These are phyloP conservation scores for Metellina segmentata DNA, from an alignment of 2,888 invertebrate genomes.

Conservation along the genomic window DNA sequence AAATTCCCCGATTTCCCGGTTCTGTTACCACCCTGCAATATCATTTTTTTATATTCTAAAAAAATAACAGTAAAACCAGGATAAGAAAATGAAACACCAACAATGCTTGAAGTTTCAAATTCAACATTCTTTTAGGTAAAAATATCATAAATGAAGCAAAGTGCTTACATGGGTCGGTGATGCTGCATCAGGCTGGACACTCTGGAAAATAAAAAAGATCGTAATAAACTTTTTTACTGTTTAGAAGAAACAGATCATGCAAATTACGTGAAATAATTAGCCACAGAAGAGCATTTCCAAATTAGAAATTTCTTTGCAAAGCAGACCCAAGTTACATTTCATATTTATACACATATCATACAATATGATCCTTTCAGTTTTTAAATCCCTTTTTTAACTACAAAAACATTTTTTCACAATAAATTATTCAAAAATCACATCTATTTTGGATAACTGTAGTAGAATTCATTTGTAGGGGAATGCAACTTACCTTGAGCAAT, in stretches of 20 bases:
- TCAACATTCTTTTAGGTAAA: not conserved
- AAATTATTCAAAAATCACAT: no score
- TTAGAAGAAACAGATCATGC: not conserved
- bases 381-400: no score
- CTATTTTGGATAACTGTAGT: no score
- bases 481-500: slow-evolving; percentile 86
- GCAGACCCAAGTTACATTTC: no score
- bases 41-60: not conserved
- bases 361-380: no score
- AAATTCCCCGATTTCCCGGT: no score
- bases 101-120: not conserved
- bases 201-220: slow-evolving; percentile 82
- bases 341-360: no score
- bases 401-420: no score
- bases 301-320: no score
- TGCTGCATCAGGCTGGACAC: slow-evolving; percentile 99
- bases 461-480: not conserved
- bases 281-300: no score
- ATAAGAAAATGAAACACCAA: not conserved
- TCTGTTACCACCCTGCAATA: not conserved
- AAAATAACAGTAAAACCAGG: not conserved
- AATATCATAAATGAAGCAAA: slow-evolving; percentile 15
- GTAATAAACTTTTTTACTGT: not conserved
- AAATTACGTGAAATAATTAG: not conserved
- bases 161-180: slow-evolving; percentile 92